Conservation (phyloP, 1,140 invertebrate genomes). For the Cyrtorhinus lividipennis region DNA sequence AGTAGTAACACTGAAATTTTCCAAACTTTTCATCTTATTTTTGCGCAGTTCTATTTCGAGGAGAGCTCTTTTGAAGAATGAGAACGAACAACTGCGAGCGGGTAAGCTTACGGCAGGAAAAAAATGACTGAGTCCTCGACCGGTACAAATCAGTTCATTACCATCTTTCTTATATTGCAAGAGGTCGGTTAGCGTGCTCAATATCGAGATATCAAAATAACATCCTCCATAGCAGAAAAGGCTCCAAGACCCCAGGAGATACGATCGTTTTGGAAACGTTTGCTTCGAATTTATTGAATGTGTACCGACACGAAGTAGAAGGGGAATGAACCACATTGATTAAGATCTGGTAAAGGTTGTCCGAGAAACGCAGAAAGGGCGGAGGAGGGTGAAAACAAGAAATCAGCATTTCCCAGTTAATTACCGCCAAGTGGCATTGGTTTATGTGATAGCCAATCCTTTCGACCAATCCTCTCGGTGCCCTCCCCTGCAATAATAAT, state of each 20-base stretch:
- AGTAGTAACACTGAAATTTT: too few species aligned
- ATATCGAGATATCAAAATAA: background rate
- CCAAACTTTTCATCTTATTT: too few species aligned
- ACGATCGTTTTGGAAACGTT: background rate
- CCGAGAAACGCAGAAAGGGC: background rate
- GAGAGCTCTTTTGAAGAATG: too few species aligned
- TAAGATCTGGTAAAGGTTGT: slow-evolving; percentile 9
- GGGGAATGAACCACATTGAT: slow-evolving; percentile 5
- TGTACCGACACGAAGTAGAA: background rate
- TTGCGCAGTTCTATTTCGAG: too few species aligned
- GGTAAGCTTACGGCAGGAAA: too few species aligned
- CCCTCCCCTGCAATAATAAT: slow-evolving; percentile 5
- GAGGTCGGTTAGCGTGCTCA: background rate
- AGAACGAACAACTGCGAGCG: too few species aligned
- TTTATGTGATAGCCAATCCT: slow-evolving; percentile 1
- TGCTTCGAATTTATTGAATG: slow-evolving; percentile 4
- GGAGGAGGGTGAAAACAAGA: slow-evolving; percentile 3
- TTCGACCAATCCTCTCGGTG: background rate
- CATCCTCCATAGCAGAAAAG: background rate
- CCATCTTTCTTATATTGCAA: too few species aligned
- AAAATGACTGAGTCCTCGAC: too few species aligned
- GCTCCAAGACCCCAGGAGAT: background rate
- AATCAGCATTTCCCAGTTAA: slow-evolving; percentile 8
- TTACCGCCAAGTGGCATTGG: background rate
- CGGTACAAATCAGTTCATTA: too few species aligned